Conservation (phyloP, 2,888 invertebrate genomes). For the Cotesia congregata region DNA sequence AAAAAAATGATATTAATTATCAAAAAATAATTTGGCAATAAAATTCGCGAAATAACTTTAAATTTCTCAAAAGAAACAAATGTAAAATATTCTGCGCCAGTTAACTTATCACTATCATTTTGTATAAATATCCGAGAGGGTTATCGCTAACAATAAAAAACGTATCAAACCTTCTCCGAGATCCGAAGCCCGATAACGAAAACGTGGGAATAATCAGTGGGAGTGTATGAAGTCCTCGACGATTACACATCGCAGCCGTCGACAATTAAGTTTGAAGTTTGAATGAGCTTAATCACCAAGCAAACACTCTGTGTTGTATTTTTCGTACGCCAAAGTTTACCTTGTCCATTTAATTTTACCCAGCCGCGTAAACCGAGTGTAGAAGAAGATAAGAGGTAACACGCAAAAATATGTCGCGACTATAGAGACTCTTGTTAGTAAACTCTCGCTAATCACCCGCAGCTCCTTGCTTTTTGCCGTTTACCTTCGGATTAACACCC, state of each 20-base stretch:
- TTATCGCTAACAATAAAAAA: too few species aligned
- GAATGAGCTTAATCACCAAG: slow-evolving; percentile 40
- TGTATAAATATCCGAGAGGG: too few species aligned
- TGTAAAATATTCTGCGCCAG: too few species aligned
- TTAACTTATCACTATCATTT: too few species aligned
- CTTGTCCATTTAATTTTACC: slow-evolving; percentile 46
- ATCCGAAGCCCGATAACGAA: slow-evolving; percentile 3
- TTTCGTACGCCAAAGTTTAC: not conserved
- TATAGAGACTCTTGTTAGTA: slow-evolving; percentile 61
- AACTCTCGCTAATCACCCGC: slow-evolving; percentile 61
- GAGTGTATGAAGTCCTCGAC: not conserved
- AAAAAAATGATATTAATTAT: too few species aligned
- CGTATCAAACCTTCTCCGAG: not conserved
- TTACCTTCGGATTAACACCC: slow-evolving; percentile 63
- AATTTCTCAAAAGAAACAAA: too few species aligned
- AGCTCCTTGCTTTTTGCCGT: slow-evolving; percentile 57
- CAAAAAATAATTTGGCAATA: too few species aligned
- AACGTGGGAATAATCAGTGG: slow-evolving; percentile 9
- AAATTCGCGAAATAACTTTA: too few species aligned
- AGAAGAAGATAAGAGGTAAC: slow-evolving; percentile 25
- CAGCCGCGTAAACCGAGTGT: slow-evolving; percentile 52
- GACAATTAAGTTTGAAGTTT: not conserved
- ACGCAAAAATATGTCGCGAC: slow-evolving; percentile 31
- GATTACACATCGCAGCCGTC: not conserved
- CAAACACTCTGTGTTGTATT: slow-evolving; percentile 41